Evolutionary conservation across 2,888 invertebrate genomes (phyloP).

Genomic region (Sarcophaga subvicina): DNA sequence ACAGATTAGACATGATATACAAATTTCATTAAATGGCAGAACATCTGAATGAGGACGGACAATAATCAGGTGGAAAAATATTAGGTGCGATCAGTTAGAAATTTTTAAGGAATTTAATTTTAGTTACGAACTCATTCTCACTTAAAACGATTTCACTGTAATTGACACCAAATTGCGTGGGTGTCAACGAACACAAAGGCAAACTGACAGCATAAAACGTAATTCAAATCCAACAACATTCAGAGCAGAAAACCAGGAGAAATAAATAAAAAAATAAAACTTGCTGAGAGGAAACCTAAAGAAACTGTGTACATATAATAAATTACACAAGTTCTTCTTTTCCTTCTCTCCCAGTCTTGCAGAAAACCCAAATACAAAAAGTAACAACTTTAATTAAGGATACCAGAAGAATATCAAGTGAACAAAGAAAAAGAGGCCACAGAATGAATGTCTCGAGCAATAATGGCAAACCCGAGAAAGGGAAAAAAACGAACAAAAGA

Average conservation of each 20-base stretch:
- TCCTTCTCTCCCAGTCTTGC: background rate
- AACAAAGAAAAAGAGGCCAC: background rate
- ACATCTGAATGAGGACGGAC: no score
- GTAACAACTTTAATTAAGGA: slow-evolving; percentile 53
- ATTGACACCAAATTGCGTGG: slow-evolving; percentile 12
- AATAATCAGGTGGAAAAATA: no score
- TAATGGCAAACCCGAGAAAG: background rate
- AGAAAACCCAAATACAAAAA: slow-evolving; percentile 17
- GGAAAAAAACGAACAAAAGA: background rate
- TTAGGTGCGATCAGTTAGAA: background rate
- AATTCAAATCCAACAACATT: background rate
- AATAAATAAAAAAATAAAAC: background rate
- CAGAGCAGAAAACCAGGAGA: background rate
- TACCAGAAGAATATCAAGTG: background rate
- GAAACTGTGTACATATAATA: background rate
- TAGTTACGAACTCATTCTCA: background rate
- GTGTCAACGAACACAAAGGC: slow-evolving; percentile 11
- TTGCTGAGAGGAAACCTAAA: background rate
- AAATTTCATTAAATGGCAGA: no score
- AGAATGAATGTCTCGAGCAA: slow-evolving; percentile 11
- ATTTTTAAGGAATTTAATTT: background rate
- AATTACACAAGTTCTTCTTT: background rate
- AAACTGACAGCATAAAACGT: background rate
- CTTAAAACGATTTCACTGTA: background rate
- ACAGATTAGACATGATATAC: no score